Evolutionary conservation across 2,113 vertebrate genomes (phyloP).

Genomic region (Erinaceus europaeus): DNA sequence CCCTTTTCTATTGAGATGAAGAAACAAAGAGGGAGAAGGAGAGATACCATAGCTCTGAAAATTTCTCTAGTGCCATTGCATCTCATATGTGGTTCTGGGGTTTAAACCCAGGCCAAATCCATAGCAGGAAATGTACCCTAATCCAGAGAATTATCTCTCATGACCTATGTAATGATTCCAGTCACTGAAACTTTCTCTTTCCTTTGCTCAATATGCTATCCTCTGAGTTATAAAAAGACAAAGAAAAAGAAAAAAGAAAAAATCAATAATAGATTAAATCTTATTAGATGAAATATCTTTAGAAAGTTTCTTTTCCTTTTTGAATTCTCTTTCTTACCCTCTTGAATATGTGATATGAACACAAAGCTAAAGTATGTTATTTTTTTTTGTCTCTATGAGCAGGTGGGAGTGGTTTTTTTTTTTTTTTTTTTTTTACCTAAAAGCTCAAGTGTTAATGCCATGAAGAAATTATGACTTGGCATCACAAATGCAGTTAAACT

Average conservation of each 20-base stretch:
- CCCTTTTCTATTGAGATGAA: no score
- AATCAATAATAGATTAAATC: no score
- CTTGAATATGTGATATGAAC: neutral
- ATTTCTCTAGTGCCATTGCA: no score
- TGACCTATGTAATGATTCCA: neutral
- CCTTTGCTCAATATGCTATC: neutral
- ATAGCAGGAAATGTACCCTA: no score
- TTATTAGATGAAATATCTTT: neutral
- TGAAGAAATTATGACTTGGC: constrained; percentile 56
- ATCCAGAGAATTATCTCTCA: no score
- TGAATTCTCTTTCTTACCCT: neutral
- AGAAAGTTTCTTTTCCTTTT: neutral
- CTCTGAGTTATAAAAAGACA: neutral
- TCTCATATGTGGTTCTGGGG: no score
- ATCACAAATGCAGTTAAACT: constrained; percentile 49
- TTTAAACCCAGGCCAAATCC: no score
- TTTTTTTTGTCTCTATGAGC: constrained; percentile 64
- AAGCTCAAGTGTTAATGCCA: constrained; percentile 61
- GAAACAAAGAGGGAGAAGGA: no score
- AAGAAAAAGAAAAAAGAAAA: neutral
- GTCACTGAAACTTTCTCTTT: neutral
- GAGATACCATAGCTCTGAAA: no score
- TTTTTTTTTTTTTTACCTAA: no score
- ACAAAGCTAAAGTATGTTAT: constrained; percentile 14
- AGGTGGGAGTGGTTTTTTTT: constrained; percentile 25